Evolutionary conservation across 1,140 invertebrate species (phyloP).

Genomic region (Chrysomallon squamiferum): DNA sequence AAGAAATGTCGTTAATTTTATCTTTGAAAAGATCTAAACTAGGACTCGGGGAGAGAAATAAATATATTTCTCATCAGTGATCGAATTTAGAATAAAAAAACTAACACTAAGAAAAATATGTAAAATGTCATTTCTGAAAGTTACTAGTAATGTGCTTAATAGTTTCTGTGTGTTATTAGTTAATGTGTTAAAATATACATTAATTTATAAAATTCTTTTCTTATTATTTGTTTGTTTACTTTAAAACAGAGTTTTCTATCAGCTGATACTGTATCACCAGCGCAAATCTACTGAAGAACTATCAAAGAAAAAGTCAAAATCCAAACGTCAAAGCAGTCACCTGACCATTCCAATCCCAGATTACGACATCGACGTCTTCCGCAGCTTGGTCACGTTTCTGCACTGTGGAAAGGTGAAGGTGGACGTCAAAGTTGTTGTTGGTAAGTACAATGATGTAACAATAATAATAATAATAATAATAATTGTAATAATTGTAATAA

Average conservation of each 20-base stretch:
- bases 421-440: constrained; percentile 17
- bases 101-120: neutral
- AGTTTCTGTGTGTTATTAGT: too few species aligned
- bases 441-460: constrained; percentile 10
- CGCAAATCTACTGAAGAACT: constrained; percentile 2
- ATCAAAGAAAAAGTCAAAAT: constrained; percentile 11
- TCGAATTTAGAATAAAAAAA: neutral
- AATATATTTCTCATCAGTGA: neutral
- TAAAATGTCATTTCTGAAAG: neutral
- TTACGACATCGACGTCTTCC: constrained; percentile 20
- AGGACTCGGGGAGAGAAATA: too few species aligned
- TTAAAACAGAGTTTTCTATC: constrained; percentile 28
- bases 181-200: neutral
- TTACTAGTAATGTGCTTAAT: neutral
- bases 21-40: neutral
- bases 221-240: neutral
- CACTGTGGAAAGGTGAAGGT: constrained; percentile 27
- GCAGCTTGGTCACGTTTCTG: constrained; percentile 24
- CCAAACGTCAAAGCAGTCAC: constrained; percentile 1
- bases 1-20: neutral
- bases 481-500: too few species aligned
- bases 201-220: neutral
- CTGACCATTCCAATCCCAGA: constrained; percentile 12
- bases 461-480: neutral
- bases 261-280: constrained; percentile 19